Evolutionary conservation across 1,140 invertebrate species (phyloP).

Genomic region (Drosophila elegans): DNA sequence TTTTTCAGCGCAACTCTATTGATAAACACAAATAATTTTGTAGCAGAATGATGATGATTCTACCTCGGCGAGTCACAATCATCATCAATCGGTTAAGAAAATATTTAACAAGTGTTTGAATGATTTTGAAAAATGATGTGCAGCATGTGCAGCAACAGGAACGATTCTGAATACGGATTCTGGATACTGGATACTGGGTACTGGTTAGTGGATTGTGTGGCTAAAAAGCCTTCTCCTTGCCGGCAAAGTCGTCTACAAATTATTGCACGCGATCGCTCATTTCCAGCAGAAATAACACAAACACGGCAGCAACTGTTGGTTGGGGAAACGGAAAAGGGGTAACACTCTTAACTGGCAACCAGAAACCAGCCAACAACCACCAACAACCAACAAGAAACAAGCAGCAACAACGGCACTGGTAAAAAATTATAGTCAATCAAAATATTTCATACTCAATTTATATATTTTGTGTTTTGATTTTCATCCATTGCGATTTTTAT

Average conservation of each 20-base stretch:
- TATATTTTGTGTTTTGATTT: too few species aligned
- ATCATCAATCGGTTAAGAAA: constrained; percentile 84
- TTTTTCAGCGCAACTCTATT: constrained; percentile 55
- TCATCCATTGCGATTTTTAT: too few species aligned
- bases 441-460: too few species aligned
- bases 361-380: constrained; percentile 4
- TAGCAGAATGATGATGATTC: constrained; percentile 68
- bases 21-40: constrained; percentile 81
- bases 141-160: constrained; percentile 64
- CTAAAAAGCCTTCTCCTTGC: constrained; percentile 16
- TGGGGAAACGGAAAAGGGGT: constrained; percentile 3
- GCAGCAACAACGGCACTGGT: background rate
- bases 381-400: background rate
- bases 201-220: too few species aligned
- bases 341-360: constrained; percentile 6
- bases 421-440: too few species aligned
- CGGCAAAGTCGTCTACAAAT: constrained; percentile 71
- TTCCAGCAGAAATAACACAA: constrained; percentile 83
- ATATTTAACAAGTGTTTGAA: constrained; percentile 84
- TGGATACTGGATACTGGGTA: background rate
- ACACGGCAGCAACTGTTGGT: constrained; percentile 67
- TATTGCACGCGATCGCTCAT: constrained; percentile 83
- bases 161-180: constrained; percentile 16
- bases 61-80: constrained; percentile 67
- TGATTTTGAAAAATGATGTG: constrained; percentile 84